phyloP scores from a whole-genome alignment of 2,113 vertebrate species.

The Illadopsis cleaveri region DNA sequence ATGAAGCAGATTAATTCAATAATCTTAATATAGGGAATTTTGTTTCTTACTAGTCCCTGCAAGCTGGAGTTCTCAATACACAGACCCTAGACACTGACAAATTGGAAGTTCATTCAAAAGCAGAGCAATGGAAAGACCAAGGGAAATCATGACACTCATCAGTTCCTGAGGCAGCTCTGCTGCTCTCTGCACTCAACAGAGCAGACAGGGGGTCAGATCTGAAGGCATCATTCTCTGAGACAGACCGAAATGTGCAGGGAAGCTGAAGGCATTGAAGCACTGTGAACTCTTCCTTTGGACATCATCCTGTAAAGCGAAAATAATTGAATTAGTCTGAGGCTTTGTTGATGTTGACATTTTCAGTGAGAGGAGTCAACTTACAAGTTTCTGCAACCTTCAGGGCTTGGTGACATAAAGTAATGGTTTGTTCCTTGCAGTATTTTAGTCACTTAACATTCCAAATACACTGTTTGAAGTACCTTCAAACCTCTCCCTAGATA shows the following conservation, averaged over 20 bases:
- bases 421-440: background rate
- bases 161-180: background rate
- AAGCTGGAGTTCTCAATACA: background rate
- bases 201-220: background rate
- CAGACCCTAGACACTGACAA: background rate
- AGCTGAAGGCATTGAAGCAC: background rate
- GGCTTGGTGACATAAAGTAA: background rate
- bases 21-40: background rate
- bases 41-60: background rate
- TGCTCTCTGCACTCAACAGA: background rate
- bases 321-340: slow-evolving; percentile 9
- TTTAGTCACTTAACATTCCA: background rate
- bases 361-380: background rate
- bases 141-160: background rate
- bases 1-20: slow-evolving; percentile 9
- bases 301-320: background rate
- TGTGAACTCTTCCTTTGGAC: background rate
- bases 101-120: background rate
- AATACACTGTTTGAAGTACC: background rate
- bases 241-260: background rate
- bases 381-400: background rate
- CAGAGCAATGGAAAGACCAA: background rate
- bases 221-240: background rate
- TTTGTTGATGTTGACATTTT: background rate
- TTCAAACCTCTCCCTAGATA: background rate